A percentile compares a stretch with the other conserved stretches of the same genome.
Evolutionary conservation across 2,888 invertebrate genomes (phyloP).

Genomic region (Dascillus cervinus): DNA sequence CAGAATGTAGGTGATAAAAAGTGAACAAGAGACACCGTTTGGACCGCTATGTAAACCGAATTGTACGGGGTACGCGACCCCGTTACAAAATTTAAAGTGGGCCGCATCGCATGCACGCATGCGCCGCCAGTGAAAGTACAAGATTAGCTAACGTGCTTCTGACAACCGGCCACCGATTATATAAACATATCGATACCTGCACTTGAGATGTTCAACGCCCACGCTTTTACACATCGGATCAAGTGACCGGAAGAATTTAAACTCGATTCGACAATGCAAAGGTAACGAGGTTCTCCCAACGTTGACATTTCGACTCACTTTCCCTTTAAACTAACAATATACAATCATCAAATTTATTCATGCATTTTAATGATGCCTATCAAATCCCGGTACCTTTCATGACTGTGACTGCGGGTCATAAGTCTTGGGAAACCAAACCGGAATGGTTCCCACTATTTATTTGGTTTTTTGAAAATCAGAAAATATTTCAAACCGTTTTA

Average conservation of each 20-base stretch:
- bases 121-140: slow-evolving; percentile 25
- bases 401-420: too few species aligned
- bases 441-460: too few species aligned
- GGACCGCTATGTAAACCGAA: slow-evolving; percentile 16
- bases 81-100: slow-evolving; percentile 19
- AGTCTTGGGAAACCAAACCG: too few species aligned
- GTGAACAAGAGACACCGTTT: slow-evolving; percentile 18
- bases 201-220: slow-evolving; percentile 17
- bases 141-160: slow-evolving; percentile 26
- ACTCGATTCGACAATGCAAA: too few species aligned
- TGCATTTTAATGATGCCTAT: too few species aligned
- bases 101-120: slow-evolving; percentile 19
- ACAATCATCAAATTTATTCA: too few species aligned
- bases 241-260: too few species aligned
- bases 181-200: slow-evolving; percentile 26
- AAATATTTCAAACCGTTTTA: too few species aligned
- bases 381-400: too few species aligned
- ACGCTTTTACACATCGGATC: too few species aligned
- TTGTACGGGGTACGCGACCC: slow-evolving; percentile 15
- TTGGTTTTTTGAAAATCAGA: too few species aligned
- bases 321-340: slow-evolving; percentile 4
- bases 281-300: too few species aligned
- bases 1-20: slow-evolving; percentile 19
- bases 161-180: slow-evolving; percentile 21
- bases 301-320: slow-evolving; percentile 11